Conservation (phyloP, 2,888 invertebrate genomes). For the Acanthosepion lycidas region DNA sequence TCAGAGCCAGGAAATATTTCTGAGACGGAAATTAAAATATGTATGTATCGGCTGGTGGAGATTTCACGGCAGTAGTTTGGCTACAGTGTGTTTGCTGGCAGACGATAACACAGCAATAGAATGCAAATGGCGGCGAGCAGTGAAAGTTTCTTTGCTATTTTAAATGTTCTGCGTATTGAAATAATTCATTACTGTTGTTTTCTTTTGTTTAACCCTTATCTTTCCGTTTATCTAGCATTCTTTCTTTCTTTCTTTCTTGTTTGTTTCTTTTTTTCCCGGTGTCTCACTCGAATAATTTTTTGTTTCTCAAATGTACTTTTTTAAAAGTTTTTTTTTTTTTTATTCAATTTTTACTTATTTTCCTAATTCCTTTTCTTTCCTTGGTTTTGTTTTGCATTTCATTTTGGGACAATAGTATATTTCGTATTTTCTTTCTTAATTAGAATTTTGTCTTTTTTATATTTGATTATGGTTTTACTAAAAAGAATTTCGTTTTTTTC, state of each 20-base stretch:
- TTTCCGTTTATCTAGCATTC: background rate
- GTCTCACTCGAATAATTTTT: background rate
- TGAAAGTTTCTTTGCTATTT: background rate
- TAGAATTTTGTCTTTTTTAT: background rate
- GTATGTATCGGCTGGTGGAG: conserved; percentile 33
- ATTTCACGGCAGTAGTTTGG: background rate
- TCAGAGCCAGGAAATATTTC: background rate
- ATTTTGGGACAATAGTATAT: background rate
- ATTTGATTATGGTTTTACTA: background rate
- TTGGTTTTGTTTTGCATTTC: background rate
- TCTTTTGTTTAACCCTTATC: too few species aligned
- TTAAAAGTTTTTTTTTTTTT: too few species aligned
- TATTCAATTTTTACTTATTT: background rate
- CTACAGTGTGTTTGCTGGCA: background rate
- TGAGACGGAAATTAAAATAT: background rate
- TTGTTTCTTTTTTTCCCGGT: background rate
- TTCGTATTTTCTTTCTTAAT: background rate
- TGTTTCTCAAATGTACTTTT: background rate
- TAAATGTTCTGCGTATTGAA: background rate
- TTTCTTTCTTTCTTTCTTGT: background rate
- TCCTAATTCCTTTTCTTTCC: background rate
- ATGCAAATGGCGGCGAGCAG: background rate
- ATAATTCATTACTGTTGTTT: background rate
- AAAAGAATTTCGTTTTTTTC: too few species aligned
- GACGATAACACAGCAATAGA: background rate